Percentiles rank a stretch among this genome's conserved stretches.
Evolutionary conservation across 2,797 vertebrate genomes (phyloP).

Genomic region (Hoplostethus atlanticus): DNA sequence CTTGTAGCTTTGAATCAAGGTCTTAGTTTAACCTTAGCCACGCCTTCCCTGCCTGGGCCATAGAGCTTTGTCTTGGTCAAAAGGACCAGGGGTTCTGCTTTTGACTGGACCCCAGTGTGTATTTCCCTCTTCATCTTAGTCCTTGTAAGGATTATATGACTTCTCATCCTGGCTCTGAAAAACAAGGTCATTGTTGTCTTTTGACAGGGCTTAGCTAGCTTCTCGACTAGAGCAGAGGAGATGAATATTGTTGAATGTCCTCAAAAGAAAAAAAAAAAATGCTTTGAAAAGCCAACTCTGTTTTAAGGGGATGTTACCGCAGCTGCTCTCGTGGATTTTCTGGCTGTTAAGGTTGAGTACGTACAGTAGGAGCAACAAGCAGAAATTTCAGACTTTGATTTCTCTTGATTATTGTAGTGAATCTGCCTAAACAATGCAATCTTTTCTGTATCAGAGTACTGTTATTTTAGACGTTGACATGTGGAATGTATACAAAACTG

Average conservation of each 20-base stretch:
- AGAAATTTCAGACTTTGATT: constrained; percentile 59
- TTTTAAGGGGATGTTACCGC: constrained; percentile 22
- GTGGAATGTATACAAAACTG: constrained; percentile 80
- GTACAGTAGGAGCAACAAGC: constrained; percentile 35
- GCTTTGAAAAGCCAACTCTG: constrained; percentile 31
- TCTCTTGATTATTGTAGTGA: constrained; percentile 71
- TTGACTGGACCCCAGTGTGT: constrained; percentile 23
- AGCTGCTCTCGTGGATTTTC: constrained; percentile 27
- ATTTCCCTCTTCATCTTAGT: constrained; percentile 61
- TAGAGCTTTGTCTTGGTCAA: constrained; percentile 43
- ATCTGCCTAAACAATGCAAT: constrained; percentile 83
- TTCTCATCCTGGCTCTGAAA: constrained; percentile 64
- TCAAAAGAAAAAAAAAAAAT: constrained; percentile 11
- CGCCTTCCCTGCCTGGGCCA: constrained; percentile 43
- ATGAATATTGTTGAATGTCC: constrained; percentile 58
- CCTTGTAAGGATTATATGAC: constrained; percentile 64
- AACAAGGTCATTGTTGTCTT: constrained; percentile 22
- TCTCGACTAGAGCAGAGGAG: constrained; percentile 31
- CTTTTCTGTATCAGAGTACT: constrained; percentile 83
- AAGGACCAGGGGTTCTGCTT: constrained; percentile 23
- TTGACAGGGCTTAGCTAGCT: constrained; percentile 49
- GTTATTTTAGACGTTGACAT: constrained; percentile 83
- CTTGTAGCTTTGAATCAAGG: constrained; percentile 27
- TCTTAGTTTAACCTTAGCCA: constrained; percentile 28
- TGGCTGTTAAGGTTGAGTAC: constrained; percentile 40